Percentiles rank a stretch among this genome's conserved stretches.
Evolutionary conservation across 1,140 invertebrate species (phyloP).

Genomic region (Forficula auricularia): DNA sequence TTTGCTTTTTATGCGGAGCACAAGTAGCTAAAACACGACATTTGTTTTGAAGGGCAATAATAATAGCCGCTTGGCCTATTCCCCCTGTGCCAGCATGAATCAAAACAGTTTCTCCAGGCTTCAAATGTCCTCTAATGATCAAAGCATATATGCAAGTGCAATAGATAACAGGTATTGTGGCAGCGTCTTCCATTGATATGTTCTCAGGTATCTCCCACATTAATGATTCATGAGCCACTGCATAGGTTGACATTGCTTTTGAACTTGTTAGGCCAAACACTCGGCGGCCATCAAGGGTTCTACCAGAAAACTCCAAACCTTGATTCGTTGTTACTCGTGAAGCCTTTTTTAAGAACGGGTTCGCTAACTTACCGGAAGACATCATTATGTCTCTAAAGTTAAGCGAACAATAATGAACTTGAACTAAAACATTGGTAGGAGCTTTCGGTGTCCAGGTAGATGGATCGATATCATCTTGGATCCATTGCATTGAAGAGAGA

Average conservation of each 20-base stretch:
- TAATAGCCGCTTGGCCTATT: constrained; percentile 72
- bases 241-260: constrained; percentile 38
- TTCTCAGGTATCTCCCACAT: constrained; percentile 61
- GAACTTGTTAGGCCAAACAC: constrained; percentile 49
- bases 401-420: constrained; percentile 1
- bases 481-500: constrained; percentile 40
- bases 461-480: constrained; percentile 26
- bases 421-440: constrained; percentile 19
- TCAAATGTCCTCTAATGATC: constrained; percentile 31
- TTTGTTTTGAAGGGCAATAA: constrained; percentile 49
- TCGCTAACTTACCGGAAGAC: constrained; percentile 1
- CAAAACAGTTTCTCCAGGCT: constrained; percentile 47
- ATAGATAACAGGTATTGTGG: constrained; percentile 73
- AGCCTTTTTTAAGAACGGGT: not conserved
- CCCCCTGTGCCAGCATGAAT: constrained; percentile 81
- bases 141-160: constrained; percentile 50
- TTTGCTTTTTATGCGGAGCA: constrained; percentile 24
- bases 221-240: constrained; percentile 37
- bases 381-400: constrained; percentile 3
- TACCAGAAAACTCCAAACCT: constrained; percentile 58
- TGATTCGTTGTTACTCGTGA: constrained; percentile 18
- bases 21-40: constrained; percentile 55
- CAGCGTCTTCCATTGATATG: constrained; percentile 74
- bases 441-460: too few species aligned
- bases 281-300: constrained; percentile 30